A percentile compares a stretch with the other conserved stretches of the same genome.
These are phyloP conservation scores for Eublepharis macularius DNA, from an alignment of 2,113 vertebrate species.

Conservation along the genomic window DNA sequence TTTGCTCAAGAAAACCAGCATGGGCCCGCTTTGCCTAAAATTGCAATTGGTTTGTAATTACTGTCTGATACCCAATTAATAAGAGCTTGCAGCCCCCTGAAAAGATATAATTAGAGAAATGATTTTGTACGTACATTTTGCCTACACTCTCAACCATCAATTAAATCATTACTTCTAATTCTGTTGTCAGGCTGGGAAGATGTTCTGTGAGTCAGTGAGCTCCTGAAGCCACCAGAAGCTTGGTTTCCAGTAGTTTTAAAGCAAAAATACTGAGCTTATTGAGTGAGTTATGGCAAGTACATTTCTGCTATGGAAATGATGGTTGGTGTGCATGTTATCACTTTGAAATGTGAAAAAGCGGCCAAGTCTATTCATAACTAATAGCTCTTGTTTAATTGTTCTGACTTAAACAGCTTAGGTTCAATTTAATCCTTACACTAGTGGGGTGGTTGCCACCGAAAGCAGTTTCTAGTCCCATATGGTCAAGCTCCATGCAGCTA, in stretches of 20 bases:
- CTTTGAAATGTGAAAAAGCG: neutral
- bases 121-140: constrained; percentile 68
- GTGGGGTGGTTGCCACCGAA: neutral
- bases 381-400: neutral
- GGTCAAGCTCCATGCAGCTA: neutral
- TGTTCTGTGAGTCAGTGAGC: constrained; percentile 65
- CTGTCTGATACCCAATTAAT: constrained; percentile 72
- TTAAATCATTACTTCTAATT: constrained; percentile 77
- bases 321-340: neutral
- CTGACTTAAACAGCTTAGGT: neutral
- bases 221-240: constrained; percentile 56
- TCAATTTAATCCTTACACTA: neutral
- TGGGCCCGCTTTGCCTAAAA: constrained; percentile 57
- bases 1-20: constrained; percentile 35
- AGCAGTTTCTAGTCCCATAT: neutral
- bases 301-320: neutral
- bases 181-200: constrained; percentile 51
- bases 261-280: constrained; percentile 55
- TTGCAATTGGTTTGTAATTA: constrained; percentile 72
- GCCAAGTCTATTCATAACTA: neutral
- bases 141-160: constrained; percentile 68
- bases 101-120: constrained; percentile 73
- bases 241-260: constrained; percentile 64
- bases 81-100: constrained; percentile 61
- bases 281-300: constrained; percentile 9